Evolutionary conservation across 2,113 vertebrate genomes (phyloP).

Genomic region (Eulacestoma nigropectus): DNA sequence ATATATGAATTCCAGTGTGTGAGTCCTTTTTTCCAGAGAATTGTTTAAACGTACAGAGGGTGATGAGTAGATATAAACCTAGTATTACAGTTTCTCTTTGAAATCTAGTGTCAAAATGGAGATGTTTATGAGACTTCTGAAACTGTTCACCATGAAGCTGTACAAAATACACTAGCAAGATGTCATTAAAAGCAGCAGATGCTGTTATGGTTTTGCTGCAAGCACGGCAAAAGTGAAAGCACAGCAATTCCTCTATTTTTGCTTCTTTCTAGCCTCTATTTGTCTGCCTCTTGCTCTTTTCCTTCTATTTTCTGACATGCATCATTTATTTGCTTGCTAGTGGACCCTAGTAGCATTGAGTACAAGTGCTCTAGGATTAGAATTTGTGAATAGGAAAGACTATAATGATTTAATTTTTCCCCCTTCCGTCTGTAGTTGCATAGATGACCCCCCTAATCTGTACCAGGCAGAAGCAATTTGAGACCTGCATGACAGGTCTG

Average conservation of each 20-base stretch:
- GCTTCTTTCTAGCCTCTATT: neutral
- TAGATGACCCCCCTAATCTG: neutral
- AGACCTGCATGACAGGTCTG: neutral
- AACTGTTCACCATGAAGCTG: neutral
- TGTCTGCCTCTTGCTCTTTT: neutral
- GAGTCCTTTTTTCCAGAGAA: neutral
- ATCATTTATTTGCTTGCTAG: neutral
- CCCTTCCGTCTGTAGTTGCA: neutral
- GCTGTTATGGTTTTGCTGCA: neutral
- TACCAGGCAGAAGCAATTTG: neutral
- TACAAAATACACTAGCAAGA: neutral
- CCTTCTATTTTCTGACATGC: neutral
- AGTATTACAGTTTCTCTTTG: neutral
- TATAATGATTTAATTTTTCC: neutral
- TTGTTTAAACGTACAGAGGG: neutral
- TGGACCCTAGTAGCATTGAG: neutral
- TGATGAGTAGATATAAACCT: neutral
- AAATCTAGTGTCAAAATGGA: neutral
- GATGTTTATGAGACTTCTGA: neutral
- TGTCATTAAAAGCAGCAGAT: constrained; percentile 29
- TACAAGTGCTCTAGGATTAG: neutral
- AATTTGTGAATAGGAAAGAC: neutral
- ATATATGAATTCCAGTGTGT: neutral
- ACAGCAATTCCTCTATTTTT: neutral
- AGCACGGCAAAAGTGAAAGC: neutral